Conservation (phyloP, 2,113 vertebrate genomes). For the Nycticorax nycticorax region DNA sequence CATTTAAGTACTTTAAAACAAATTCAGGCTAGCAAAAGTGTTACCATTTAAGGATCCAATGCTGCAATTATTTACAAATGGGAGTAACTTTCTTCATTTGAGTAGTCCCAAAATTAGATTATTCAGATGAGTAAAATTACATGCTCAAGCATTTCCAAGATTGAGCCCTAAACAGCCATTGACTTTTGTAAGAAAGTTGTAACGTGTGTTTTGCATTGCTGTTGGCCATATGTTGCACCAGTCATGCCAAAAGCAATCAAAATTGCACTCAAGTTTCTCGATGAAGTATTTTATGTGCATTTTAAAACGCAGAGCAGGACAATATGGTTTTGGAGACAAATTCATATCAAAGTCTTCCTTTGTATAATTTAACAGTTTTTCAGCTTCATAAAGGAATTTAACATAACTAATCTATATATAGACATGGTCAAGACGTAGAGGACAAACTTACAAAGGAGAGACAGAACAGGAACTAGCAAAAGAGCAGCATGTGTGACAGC, state of each 20-base stretch:
- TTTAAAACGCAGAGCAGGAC: constrained; percentile 42
- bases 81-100: constrained; percentile 23
- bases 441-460: background rate
- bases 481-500: constrained; percentile 21
- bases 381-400: constrained; percentile 43
- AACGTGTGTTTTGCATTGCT: constrained; percentile 48
- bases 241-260: constrained; percentile 67
- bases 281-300: constrained; percentile 64
- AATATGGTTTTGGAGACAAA: constrained; percentile 59
- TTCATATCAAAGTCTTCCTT: constrained; percentile 41
- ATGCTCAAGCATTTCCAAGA: constrained; percentile 29
- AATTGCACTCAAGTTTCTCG: constrained; percentile 62
- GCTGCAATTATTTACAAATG: constrained; percentile 33
- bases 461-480: constrained; percentile 12
- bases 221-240: constrained; percentile 67
- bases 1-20: constrained; percentile 14
- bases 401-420: constrained; percentile 35
- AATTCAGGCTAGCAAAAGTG: constrained; percentile 13
- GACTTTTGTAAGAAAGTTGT: constrained; percentile 35
- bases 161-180: constrained; percentile 6
- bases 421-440: constrained; percentile 13
- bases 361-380: constrained; percentile 30
- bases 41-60: constrained; percentile 37
- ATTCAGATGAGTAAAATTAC: constrained; percentile 40
- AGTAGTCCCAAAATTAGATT: constrained; percentile 28